These are phyloP conservation scores for Heterotilapia buettikoferi DNA, from an alignment of 2,113 vertebrate genomes.

Conservation along the genomic window DNA sequence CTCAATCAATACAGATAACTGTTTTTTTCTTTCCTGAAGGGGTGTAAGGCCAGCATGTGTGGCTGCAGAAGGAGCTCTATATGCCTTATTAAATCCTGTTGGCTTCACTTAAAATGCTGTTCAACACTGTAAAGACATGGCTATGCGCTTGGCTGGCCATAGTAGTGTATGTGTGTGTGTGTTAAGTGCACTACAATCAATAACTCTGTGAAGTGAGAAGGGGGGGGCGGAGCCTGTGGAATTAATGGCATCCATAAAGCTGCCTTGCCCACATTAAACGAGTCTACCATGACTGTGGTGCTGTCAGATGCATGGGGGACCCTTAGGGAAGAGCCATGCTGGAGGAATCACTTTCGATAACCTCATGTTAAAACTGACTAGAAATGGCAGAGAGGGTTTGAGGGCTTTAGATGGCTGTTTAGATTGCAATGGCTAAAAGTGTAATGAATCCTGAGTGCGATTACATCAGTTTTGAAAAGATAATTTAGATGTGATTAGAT, in stretches of 20 bases:
- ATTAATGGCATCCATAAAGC: constrained; percentile 53
- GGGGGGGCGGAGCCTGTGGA: neutral
- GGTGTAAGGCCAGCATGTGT: neutral
- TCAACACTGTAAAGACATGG: neutral
- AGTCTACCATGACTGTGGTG: constrained; percentile 34
- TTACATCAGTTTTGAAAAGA: neutral
- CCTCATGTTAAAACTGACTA: neutral
- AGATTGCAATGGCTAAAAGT: constrained; percentile 5
- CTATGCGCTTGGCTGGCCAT: constrained; percentile 1
- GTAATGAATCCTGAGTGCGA: constrained; percentile 10
- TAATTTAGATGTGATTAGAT: neutral
- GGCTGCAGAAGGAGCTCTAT: neutral
- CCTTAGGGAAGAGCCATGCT: constrained; percentile 1
- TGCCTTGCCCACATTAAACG: constrained; percentile 39
- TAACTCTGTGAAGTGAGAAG: constrained; percentile 13
- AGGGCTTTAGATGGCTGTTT: neutral
- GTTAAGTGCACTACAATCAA: constrained; percentile 41
- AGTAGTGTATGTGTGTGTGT: neutral
- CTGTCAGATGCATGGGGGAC: neutral
- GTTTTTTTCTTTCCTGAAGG: neutral
- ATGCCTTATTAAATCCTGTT: constrained; percentile 19
- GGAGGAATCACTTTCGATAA: constrained; percentile 12
- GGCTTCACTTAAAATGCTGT: constrained; percentile 23
- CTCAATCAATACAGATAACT: neutral
- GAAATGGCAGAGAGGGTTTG: neutral